Conservation (phyloP, 2,113 vertebrate species). For the Anoura caudifer region DNA sequence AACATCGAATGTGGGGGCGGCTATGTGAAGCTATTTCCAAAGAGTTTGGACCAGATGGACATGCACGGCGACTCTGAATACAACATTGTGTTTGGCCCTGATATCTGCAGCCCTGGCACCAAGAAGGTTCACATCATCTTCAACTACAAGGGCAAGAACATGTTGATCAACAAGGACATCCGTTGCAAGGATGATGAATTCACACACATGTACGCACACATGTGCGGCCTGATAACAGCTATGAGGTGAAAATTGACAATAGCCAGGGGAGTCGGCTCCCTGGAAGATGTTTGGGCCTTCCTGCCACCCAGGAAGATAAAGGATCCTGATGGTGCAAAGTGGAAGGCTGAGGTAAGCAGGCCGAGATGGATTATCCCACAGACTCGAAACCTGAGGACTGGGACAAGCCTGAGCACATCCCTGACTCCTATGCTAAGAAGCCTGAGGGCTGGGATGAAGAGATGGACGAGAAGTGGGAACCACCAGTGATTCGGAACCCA, state of each 20-base stretch:
- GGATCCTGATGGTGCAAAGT: slow-evolving; percentile 82
- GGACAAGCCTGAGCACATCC: slow-evolving; percentile 85
- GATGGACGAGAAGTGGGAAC: slow-evolving; percentile 87
- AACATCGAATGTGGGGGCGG: slow-evolving; percentile 86
- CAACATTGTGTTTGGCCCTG: slow-evolving; percentile 87
- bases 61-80: slow-evolving; percentile 86
- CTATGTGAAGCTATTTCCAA: slow-evolving; percentile 84
- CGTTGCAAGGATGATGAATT: slow-evolving; percentile 85
- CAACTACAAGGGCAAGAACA: slow-evolving; percentile 85
- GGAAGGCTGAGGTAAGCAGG: slow-evolving; percentile 82
- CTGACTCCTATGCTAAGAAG: slow-evolving; percentile 84
- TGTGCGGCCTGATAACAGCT: slow-evolving; percentile 83
- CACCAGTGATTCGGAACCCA: slow-evolving; percentile 84
- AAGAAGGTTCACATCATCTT: slow-evolving; percentile 87
- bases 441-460: slow-evolving; percentile 86
- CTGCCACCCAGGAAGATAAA: slow-evolving; percentile 84
- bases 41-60: slow-evolving; percentile 77
- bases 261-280: slow-evolving; percentile 78
- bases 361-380: slow-evolving; percentile 84
- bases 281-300: slow-evolving; percentile 86
- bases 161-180: slow-evolving; percentile 86
- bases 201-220: slow-evolving; percentile 83
- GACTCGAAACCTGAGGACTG: slow-evolving; percentile 87
- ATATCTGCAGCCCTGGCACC: slow-evolving; percentile 85
- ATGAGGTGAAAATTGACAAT: slow-evolving; percentile 86